Percentiles rank a stretch among this genome's conserved stretches.
Evolutionary conservation across 2,888 invertebrate genomes (phyloP).

Genomic region (Polydrusus cervinus): DNA sequence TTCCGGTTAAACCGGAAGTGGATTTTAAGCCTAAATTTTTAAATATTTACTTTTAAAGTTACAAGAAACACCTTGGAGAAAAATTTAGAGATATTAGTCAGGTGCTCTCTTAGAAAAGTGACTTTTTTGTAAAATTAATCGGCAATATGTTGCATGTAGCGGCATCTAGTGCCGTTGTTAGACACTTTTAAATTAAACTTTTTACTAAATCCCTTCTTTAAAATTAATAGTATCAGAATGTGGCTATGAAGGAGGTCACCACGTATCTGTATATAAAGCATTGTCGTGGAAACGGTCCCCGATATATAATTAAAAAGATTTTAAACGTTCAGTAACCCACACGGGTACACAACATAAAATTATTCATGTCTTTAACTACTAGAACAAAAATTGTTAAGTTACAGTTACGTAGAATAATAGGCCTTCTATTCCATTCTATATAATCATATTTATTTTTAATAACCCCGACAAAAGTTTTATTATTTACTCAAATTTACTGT

Average conservation of each 20-base stretch:
- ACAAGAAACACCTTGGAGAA: too few species aligned
- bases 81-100: too few species aligned
- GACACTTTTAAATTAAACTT: too few species aligned
- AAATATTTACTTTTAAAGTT: too few species aligned
- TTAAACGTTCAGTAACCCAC: conserved; percentile 7
- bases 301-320: conserved; percentile 18
- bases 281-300: not conserved
- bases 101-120: too few species aligned
- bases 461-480: conserved; percentile 17
- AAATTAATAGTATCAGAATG: conserved; percentile 34
- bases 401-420: conserved; percentile 24
- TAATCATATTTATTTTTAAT: conserved; percentile 40
- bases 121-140: too few species aligned
- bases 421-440: conserved; percentile 7
- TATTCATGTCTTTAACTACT: not conserved
- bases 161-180: too few species aligned
- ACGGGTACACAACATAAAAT: conserved; percentile 1
- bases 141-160: too few species aligned
- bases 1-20: too few species aligned
- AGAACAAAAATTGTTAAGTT: conserved; percentile 4
- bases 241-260: conserved; percentile 8
- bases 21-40: too few species aligned
- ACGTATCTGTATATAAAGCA: not conserved
- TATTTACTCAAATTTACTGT: conserved; percentile 26
- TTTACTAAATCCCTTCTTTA: too few species aligned